Percentiles rank a stretch among this genome's conserved stretches.
Evolutionary conservation across 2,797 vertebrate species (phyloP).

Genomic region (Tympanoctomys barrerae): DNA sequence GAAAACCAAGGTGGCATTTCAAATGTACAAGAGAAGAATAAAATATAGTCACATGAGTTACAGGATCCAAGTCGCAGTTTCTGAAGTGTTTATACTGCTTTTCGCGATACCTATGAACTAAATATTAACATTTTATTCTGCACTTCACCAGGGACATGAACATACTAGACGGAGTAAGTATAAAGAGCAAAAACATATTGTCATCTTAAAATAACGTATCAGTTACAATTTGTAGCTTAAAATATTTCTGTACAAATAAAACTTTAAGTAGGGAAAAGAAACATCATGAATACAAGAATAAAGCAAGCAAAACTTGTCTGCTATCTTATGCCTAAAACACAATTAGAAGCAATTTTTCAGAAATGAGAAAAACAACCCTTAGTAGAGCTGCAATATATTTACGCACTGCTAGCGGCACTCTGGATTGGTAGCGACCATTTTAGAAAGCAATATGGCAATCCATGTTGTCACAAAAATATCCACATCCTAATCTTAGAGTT

Average conservation of each 20-base stretch:
- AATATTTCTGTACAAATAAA: slow-evolving; percentile 18
- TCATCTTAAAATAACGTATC: slow-evolving; percentile 25
- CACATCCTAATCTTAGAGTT: slow-evolving; percentile 20
- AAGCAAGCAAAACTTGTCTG: slow-evolving; percentile 27
- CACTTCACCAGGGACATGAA: not conserved
- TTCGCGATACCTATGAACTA: not conserved
- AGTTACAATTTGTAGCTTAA: slow-evolving; percentile 27
- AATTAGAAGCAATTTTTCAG: not conserved
- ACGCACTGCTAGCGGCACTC: not conserved
- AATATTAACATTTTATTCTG: slow-evolving; percentile 15
- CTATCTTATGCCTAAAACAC: not conserved
- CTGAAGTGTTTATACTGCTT: not conserved
- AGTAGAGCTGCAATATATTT: not conserved
- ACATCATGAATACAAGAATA: slow-evolving; percentile 8
- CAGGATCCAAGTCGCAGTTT: not conserved
- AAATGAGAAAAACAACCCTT: not conserved
- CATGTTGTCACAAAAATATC: slow-evolving; percentile 17
- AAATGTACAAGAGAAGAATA: not conserved
- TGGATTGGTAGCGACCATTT: not conserved
- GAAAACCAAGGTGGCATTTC: not conserved
- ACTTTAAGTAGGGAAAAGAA: slow-evolving; percentile 53
- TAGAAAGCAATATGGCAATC: slow-evolving; percentile 22
- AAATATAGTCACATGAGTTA: not conserved
- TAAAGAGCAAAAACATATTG: not conserved
- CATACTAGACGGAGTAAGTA: slow-evolving; percentile 1